A percentile compares a stretch with the other conserved stretches of the same genome.
These are phyloP conservation scores for Metacarcinus magister DNA, from an alignment of 2,888 invertebrate species.

Conservation along the genomic window DNA sequence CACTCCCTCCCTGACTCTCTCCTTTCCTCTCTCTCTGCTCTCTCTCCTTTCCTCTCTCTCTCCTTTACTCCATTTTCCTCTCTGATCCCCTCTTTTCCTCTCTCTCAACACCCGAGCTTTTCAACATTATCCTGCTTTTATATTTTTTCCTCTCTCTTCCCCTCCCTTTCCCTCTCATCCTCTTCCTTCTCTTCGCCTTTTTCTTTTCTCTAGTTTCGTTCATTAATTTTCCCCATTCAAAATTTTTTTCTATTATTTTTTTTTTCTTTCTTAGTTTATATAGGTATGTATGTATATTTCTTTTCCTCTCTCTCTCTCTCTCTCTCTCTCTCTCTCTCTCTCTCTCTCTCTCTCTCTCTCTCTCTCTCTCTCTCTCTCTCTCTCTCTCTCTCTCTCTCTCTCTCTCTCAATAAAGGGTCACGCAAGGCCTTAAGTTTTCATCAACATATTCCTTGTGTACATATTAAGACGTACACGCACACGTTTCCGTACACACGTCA, in stretches of 20 bases:
- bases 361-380: too few species aligned
- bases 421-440: neutral
- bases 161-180: neutral
- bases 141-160: neutral
- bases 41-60: too few species aligned
- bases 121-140: conserved; percentile 1
- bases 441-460: neutral
- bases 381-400: too few species aligned
- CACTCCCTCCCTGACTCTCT: neutral
- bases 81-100: conserved; percentile 6
- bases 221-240: too few species aligned
- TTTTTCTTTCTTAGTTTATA: neutral
- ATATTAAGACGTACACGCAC: neutral
- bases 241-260: neutral
- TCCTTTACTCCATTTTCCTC: neutral
- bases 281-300: too few species aligned
- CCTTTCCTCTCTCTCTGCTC: neutral
- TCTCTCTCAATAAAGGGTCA: too few species aligned
- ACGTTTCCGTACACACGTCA: neutral
- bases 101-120: neutral
- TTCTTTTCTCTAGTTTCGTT: too few species aligned
- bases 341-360: too few species aligned
- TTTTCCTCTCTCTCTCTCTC: too few species aligned
- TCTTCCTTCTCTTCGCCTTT: neutral
- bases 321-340: too few species aligned